phyloP scores from a whole-genome alignment of 2,797 vertebrate genomes.

The Cichlasoma orientale region DNA sequence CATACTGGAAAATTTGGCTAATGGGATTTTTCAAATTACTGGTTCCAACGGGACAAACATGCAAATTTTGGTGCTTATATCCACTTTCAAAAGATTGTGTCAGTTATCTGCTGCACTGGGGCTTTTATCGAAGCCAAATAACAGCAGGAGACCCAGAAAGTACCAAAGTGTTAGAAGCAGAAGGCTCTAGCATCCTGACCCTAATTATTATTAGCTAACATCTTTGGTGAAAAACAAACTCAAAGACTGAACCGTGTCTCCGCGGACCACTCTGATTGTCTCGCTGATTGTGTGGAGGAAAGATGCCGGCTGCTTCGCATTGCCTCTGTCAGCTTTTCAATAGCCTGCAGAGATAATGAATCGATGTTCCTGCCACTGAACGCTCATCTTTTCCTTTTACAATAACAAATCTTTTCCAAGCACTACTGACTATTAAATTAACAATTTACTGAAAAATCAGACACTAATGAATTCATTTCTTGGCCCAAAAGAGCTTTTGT shows the following conservation, averaged over 20 bases:
- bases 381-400: constrained; percentile 10
- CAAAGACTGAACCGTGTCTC: constrained; percentile 30
- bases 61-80: not conserved
- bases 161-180: not conserved
- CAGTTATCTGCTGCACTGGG: not conserved
- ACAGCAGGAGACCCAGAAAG: not conserved
- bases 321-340: constrained; percentile 27
- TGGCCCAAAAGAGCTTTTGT: not conserved
- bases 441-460: not conserved
- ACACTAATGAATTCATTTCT: not conserved
- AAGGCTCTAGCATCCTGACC: constrained; percentile 11
- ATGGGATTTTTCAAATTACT: not conserved
- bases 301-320: constrained; percentile 15
- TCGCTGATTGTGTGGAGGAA: constrained; percentile 28
- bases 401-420: constrained; percentile 4
- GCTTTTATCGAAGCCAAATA: not conserved
- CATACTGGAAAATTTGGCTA: not conserved
- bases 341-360: constrained; percentile 28
- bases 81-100: not conserved
- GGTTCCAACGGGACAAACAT: not conserved
- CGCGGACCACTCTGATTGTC: constrained; percentile 25
- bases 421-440: not conserved
- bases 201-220: constrained; percentile 34
- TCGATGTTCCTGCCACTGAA: constrained; percentile 5
- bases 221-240: constrained; percentile 42